A percentile compares a stretch with the other conserved stretches of the same genome.
phyloP scores from a whole-genome alignment of 2,888 invertebrate species.

The Epistrophe eligans region DNA sequence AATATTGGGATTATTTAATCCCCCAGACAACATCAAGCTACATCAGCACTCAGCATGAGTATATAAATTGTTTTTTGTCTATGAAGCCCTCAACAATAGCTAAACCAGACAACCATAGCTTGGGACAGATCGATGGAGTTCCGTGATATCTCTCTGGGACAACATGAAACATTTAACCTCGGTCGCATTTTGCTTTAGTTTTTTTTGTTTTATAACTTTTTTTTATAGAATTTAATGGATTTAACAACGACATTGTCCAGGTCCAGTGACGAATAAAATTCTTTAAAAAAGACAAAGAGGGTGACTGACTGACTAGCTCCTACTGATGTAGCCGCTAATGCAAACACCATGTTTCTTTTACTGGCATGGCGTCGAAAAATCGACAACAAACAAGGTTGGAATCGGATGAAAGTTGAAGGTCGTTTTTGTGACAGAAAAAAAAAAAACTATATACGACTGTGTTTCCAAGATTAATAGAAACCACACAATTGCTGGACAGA shows the following conservation, averaged over 20 bases:
- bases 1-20: conserved; percentile 72
- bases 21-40: conserved; percentile 45
- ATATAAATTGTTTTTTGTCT: conserved; percentile 15
- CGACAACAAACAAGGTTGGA: conserved; percentile 43
- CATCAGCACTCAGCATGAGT: conserved; percentile 55
- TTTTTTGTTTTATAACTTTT: background rate
- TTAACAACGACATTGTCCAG: conserved; percentile 63
- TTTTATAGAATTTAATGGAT: conserved; percentile 65
- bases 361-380: conserved; percentile 42
- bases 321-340: conserved; percentile 58
- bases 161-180: conserved; percentile 71
- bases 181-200: conserved; percentile 45
- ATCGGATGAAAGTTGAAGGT: conserved; percentile 68
- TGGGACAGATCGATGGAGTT: conserved; percentile 67
- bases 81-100: conserved; percentile 48
- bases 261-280: conserved; percentile 59
- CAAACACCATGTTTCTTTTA: conserved; percentile 51
- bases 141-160: conserved; percentile 56
- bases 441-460: conserved; percentile 30
- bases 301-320: conserved; percentile 9
- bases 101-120: conserved; percentile 22
- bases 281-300: conserved; percentile 11
- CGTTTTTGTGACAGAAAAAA: conserved; percentile 44
- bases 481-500: conserved; percentile 22
- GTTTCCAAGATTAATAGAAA: conserved; percentile 54